Evolutionary conservation across 2,797 vertebrate species (phyloP).

Genomic region (Malurus leucopterus): DNA sequence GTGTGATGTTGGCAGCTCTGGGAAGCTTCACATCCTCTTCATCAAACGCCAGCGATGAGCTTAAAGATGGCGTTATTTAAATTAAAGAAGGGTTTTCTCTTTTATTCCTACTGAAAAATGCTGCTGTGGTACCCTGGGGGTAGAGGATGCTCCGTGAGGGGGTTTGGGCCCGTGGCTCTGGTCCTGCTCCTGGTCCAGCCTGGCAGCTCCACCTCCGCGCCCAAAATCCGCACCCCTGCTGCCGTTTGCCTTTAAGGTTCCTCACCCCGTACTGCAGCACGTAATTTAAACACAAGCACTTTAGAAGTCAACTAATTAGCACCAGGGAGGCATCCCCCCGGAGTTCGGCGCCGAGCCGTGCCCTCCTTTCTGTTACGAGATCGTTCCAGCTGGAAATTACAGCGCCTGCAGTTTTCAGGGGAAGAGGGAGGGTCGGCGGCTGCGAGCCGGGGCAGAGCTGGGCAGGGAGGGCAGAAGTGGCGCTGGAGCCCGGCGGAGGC

Average conservation of each 20-base stretch:
- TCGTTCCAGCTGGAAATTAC: conserved; percentile 22
- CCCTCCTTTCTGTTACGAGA: conserved; percentile 50
- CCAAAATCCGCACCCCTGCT: fast-evolving
- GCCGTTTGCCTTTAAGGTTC: conserved; percentile 41
- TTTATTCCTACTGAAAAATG: not conserved
- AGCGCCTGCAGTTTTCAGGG: not conserved
- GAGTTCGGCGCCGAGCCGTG: conserved; percentile 35
- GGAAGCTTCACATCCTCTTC: conserved; percentile 3
- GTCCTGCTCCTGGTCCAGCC: not conserved
- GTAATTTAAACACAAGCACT: conserved; percentile 60
- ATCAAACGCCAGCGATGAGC: not conserved
- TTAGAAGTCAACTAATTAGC: conserved; percentile 67
- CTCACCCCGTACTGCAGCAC: conserved; percentile 15
- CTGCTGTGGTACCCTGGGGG: not conserved
- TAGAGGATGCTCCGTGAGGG: not conserved
- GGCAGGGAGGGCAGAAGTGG: not conserved
- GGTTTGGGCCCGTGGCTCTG: not conserved
- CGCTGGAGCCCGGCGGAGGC: fast-evolving
- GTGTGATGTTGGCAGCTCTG: not conserved
- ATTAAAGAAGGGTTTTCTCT: not conserved
- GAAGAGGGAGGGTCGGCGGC: not conserved
- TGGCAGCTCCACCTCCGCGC: fast-evolving
- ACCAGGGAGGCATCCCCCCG: conserved; percentile 50
- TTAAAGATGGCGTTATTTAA: not conserved
- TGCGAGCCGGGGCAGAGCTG: not conserved